Conservation (phyloP, 1,140 invertebrate genomes). For the Ceratina calcarata region DNA sequence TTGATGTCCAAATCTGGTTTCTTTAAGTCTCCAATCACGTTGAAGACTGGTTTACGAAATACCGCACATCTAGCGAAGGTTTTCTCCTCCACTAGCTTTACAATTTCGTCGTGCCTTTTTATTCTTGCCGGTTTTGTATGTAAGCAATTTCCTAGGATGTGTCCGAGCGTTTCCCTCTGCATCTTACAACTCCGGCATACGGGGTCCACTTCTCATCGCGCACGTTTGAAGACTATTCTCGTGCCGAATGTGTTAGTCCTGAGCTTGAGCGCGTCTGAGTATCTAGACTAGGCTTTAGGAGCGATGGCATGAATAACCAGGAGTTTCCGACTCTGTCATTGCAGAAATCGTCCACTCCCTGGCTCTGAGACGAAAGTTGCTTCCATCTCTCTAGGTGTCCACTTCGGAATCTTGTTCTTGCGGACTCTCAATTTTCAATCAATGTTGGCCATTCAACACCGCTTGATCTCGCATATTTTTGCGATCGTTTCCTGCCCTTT, state of each 20-base stretch:
- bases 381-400: not conserved
- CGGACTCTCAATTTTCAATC: too few species aligned
- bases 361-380: not conserved
- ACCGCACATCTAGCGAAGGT: not conserved
- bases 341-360: not conserved
- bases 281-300: not conserved
- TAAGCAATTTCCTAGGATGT: not conserved
- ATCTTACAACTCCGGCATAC: not conserved
- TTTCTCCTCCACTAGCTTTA: not conserved
- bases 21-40: not conserved
- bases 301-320: not conserved
- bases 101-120: not conserved
- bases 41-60: not conserved
- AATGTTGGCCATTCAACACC: too few species aligned
- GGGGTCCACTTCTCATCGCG: not conserved
- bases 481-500: too few species aligned
- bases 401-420: not conserved
- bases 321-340: not conserved
- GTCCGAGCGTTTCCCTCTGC: not conserved
- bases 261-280: not conserved
- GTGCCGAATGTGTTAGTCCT: slow-evolving; percentile 9
- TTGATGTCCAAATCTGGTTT: not conserved
- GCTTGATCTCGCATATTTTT: too few species aligned
- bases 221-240: too few species aligned
- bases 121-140: not conserved